phyloP scores from a whole-genome alignment of 1,140 invertebrate genomes.

The Myzus persicae region DNA sequence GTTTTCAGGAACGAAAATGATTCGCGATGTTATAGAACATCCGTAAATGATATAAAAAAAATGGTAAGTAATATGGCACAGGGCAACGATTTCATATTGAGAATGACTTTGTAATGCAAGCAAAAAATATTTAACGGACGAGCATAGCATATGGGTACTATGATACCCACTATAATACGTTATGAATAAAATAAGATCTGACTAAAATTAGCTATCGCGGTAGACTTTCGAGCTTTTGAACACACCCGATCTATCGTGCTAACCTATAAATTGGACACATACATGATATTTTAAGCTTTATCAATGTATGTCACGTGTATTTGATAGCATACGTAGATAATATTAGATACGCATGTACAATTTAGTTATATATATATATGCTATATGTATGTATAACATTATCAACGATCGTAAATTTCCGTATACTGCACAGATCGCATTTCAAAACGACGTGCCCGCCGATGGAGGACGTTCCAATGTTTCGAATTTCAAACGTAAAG shows the following conservation, averaged over 20 bases:
- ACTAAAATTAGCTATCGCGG: background rate
- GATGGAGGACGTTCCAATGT: background rate
- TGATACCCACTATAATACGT: too few relatives aligned
- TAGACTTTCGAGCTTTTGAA: background rate
- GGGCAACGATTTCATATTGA: too few relatives aligned
- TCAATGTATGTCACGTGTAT: background rate
- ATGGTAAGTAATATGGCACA: rapidly evolving
- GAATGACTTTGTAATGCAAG: too few relatives aligned
- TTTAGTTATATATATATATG: background rate
- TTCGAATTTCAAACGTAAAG: constrained; percentile 31
- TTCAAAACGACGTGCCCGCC: background rate
- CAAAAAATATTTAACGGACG: too few relatives aligned
- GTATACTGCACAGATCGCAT: background rate
- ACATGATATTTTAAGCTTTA: background rate
- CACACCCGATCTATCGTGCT: background rate
- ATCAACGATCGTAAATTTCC: constrained; percentile 9
- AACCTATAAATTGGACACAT: background rate
- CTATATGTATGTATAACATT: too few relatives aligned
- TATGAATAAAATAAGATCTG: background rate
- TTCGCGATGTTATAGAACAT: too few relatives aligned
- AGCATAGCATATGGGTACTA: too few relatives aligned
- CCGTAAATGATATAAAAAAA: too few relatives aligned
- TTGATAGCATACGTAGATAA: background rate
- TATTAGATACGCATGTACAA: background rate
- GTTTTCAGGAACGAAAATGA: too few relatives aligned